Base-by-base conservation (phyloP, 2,888 invertebrate species). In the Syrphus vitripennis region DNA sequence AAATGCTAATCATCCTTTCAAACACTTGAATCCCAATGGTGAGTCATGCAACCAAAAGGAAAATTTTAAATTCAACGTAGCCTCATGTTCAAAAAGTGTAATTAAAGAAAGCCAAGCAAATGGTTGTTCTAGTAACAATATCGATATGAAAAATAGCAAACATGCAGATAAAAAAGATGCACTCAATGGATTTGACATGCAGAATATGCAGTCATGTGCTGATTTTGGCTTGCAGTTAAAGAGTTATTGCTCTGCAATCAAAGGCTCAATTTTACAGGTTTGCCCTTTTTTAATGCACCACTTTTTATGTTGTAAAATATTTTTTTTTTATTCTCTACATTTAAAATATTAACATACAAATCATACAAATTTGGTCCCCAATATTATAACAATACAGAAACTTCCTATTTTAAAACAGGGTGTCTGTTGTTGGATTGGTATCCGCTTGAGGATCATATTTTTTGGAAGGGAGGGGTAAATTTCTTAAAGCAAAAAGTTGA, bases 201-300 rank as follows among this genome's bases (percentile, higher is more conserved):
- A 88, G 16, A 88, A 88, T 65, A 90, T 96, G 14, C 96, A 96
- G 4, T 93, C 96, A 72, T 93, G 96, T 89, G 95, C 95, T 72
- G 95, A 95, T 91, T 93, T 96, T 89, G 95, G 95, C 71, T 93
- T 96, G 88, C 95, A 95, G 92, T 92, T 95, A 84, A 95, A 95
- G 92, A 93, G 94, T 87, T 93, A 94, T 88, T 93, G 94, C 88
- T 94, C 94, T 26, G 87, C 84, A 31, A 83, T 72, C 50, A 83
- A 87, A 59, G 88, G 88, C 57, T 82, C 77, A 59, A 88, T 61
- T 61, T 61, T 77, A 72, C 84, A 86, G 84, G 84, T 86, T 61
- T 77, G 77, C 12, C 34, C 7, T 29, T 21, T 69, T 48, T 21
- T 14, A 82, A 21, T 88, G 87, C 63, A 24, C 21, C 3, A 2